phyloP scores from a whole-genome alignment of 2,797 vertebrate genomes.

The Microctenopoma stevenorrisi region DNA sequence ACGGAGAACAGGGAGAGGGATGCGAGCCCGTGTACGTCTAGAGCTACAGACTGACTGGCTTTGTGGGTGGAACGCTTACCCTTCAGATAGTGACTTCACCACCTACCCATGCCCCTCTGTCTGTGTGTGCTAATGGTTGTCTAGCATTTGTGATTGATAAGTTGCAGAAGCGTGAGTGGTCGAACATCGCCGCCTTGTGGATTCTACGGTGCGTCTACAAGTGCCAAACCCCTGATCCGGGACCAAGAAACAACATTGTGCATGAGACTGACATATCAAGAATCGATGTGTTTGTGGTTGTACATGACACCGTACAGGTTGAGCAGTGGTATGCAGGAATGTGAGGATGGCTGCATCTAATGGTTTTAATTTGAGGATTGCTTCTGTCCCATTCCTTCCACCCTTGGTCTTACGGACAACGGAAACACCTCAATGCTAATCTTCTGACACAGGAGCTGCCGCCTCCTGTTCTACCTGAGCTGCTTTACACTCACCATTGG shows the following conservation, averaged over 20 bases:
- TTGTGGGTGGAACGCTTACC: conserved; percentile 15
- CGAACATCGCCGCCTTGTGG: conserved; percentile 62
- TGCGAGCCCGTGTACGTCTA: conserved; percentile 98
- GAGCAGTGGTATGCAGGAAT: conserved; percentile 27
- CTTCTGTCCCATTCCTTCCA: conserved; percentile 70
- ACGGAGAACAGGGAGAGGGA: conserved; percentile 86
- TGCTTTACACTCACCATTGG: conserved; percentile 63
- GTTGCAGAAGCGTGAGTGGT: conserved; percentile 43
- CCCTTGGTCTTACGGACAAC: conserved; percentile 66
- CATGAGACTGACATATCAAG: conserved; percentile 9
- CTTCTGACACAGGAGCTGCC: conserved; percentile 39
- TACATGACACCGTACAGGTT: conserved; percentile 7
- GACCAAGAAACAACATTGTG: conserved; percentile 72
- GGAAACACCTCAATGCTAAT: conserved; percentile 33
- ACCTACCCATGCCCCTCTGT: conserved; percentile 22
- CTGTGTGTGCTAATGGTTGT: conserved; percentile 16
- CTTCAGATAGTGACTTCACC: conserved; percentile 10
- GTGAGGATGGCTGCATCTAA: conserved; percentile 32
- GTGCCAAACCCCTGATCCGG: conserved; percentile 61
- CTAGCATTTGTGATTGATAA: conserved; percentile 32
- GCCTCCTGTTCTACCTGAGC: conserved; percentile 55
- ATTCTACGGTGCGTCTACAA: conserved; percentile 48
- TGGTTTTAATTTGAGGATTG: conserved; percentile 11
- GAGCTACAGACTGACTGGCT: conserved; percentile 39
- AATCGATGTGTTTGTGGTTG: conserved; percentile 8